Percentiles rank a stretch among this genome's conserved stretches.
Conservation (phyloP, 2,797 vertebrate species). For the Astyanax mexicanus region DNA sequence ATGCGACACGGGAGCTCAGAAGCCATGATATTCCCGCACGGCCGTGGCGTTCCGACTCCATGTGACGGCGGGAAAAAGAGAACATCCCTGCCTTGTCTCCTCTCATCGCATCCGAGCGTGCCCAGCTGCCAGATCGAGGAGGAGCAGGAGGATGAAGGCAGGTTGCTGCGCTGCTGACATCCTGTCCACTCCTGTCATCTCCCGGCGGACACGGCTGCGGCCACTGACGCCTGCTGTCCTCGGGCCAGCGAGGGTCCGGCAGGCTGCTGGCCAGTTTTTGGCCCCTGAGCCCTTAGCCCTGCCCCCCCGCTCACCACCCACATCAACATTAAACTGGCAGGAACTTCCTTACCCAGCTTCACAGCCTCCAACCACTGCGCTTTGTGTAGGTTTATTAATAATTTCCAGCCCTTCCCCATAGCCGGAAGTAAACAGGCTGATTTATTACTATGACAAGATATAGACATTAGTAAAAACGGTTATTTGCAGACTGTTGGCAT, state of each 20-base stretch:
- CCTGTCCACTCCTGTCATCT: slow-evolving; percentile 83
- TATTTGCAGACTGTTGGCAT: no score
- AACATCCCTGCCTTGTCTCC: slow-evolving; percentile 82
- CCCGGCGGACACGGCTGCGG: slow-evolving; percentile 68
- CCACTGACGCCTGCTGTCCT: slow-evolving; percentile 55
- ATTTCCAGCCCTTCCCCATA: no score
- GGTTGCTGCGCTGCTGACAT: slow-evolving; percentile 79
- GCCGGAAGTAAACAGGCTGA: no score
- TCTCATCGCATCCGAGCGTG: slow-evolving; percentile 76
- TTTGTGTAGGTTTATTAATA: no score
- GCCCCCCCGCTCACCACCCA: slow-evolving; percentile 28
- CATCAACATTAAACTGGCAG: neutral
- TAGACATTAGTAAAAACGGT: no score
- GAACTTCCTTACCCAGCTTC: slow-evolving; percentile 27
- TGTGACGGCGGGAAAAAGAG: slow-evolving; percentile 82
- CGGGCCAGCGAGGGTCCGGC: slow-evolving; percentile 11
- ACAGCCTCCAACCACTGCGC: slow-evolving; percentile 24
- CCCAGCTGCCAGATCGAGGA: slow-evolving; percentile 79
- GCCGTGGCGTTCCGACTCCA: slow-evolving; percentile 69
- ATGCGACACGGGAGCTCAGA: slow-evolving; percentile 76
- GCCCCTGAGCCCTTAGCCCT: slow-evolving; percentile 38
- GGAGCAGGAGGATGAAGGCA: slow-evolving; percentile 71
- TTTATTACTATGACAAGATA: no score
- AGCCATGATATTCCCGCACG: slow-evolving; percentile 77
- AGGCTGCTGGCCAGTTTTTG: slow-evolving; percentile 37